Conservation (phyloP, 2,113 vertebrate species). For the Tachysurus vachellii region DNA sequence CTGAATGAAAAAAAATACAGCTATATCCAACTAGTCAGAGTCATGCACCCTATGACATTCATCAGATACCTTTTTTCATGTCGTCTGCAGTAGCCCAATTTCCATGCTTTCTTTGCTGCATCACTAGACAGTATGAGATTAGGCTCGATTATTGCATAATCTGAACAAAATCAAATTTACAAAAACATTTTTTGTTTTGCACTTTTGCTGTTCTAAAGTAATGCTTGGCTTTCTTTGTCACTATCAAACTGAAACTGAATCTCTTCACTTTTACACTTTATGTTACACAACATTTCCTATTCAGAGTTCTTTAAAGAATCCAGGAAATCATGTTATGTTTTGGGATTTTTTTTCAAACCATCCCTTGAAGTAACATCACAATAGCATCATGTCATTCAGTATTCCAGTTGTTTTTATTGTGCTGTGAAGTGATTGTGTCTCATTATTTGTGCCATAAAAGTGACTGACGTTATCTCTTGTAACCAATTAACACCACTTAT, state of each 20-base stretch:
- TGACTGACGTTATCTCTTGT: slow-evolving; percentile 32
- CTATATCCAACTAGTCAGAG: slow-evolving; percentile 7
- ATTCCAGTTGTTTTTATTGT: slow-evolving; percentile 56
- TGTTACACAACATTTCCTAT: background rate
- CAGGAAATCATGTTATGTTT: background rate
- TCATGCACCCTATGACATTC: slow-evolving; percentile 35
- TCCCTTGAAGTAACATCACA: slow-evolving; percentile 32
- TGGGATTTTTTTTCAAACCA: slow-evolving; percentile 19
- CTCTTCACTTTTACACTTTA: background rate
- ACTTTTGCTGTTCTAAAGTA: slow-evolving; percentile 2
- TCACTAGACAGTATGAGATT: slow-evolving; percentile 53
- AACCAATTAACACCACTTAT: slow-evolving; percentile 36
- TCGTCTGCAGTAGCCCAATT: slow-evolving; percentile 23
- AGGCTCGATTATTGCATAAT: background rate
- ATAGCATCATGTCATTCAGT: slow-evolving; percentile 62
- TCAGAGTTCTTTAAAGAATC: background rate
- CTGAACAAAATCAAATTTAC: slow-evolving; percentile 9
- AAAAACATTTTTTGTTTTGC: background rate
- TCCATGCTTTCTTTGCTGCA: slow-evolving; percentile 62
- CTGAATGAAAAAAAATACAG: background rate
- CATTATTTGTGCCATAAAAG: slow-evolving; percentile 62
- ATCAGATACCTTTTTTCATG: slow-evolving; percentile 29
- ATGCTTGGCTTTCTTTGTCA: slow-evolving; percentile 18
- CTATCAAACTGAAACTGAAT: background rate
- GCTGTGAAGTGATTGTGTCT: slow-evolving; percentile 67